phyloP scores from a whole-genome alignment of 2,113 vertebrate genomes.

The Nestor notabilis region DNA sequence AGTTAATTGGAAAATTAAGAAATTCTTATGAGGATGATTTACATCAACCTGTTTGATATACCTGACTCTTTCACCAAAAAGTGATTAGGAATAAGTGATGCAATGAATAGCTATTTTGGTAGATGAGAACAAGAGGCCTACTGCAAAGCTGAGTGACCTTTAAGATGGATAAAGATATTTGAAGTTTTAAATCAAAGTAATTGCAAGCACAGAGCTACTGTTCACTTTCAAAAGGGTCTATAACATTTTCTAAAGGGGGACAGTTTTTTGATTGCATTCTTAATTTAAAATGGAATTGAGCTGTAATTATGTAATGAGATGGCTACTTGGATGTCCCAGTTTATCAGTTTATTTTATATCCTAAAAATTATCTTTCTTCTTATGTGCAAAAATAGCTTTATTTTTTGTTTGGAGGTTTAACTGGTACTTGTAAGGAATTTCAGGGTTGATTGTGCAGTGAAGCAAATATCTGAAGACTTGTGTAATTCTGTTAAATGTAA shows the following conservation, averaged over 20 bases:
- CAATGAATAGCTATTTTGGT: background rate
- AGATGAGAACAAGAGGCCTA: constrained; percentile 15
- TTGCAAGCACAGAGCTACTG: background rate
- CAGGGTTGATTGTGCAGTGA: background rate
- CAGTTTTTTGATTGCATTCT: background rate
- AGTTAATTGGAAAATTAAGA: background rate
- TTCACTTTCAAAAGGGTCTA: background rate
- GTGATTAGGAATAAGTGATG: background rate
- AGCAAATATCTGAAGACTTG: background rate
- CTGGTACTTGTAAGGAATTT: background rate
- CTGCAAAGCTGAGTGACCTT: constrained; percentile 14
- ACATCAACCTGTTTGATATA: background rate
- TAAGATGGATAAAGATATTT: background rate
- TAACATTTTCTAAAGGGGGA: background rate
- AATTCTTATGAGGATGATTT: background rate
- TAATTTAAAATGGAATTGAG: background rate
- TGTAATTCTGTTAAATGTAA: background rate
- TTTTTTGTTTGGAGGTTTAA: background rate
- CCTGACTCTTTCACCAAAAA: background rate
- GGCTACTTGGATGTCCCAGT: background rate
- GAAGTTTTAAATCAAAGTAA: constrained; percentile 34
- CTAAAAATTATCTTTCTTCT: background rate
- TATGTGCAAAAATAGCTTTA: background rate
- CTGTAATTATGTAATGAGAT: background rate
- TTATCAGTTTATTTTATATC: background rate